Evolutionary conservation across 2,888 invertebrate genomes (phyloP).

Genomic region (Drosophila peninsularis): DNA sequence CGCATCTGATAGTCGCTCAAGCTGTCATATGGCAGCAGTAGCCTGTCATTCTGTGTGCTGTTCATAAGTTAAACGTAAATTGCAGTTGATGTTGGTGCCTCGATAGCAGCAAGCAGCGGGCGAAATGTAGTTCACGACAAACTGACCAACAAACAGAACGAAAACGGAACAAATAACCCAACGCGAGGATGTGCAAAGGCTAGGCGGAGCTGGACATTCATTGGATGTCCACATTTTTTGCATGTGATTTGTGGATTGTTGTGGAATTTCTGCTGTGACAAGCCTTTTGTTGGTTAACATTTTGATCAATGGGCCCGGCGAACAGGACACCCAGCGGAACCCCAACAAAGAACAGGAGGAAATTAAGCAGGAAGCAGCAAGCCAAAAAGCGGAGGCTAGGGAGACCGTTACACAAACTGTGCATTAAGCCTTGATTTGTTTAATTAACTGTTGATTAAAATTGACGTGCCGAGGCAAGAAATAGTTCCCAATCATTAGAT

Average conservation of each 20-base stretch:
- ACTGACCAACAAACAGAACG: slow-evolving; percentile 8
- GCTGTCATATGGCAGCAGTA: background rate
- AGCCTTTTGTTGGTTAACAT: slow-evolving; percentile 52
- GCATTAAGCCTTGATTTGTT: slow-evolving; percentile 25
- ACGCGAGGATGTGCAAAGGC: background rate
- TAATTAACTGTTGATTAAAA: slow-evolving; percentile 31
- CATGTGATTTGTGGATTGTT: slow-evolving; percentile 62
- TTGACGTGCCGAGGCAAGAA: background rate
- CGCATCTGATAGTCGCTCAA: slow-evolving; percentile 24
- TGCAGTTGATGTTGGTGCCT: slow-evolving; percentile 54
- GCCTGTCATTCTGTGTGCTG: slow-evolving; percentile 24
- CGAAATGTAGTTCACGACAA: slow-evolving; percentile 6
- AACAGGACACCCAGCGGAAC: slow-evolving; percentile 24
- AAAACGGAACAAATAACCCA: slow-evolving; percentile 32
- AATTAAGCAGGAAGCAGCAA: slow-evolving; percentile 17
- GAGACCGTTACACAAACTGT: slow-evolving; percentile 13
- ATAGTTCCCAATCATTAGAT: background rate
- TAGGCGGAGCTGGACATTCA: slow-evolving; percentile 44
- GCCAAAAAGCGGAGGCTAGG: background rate
- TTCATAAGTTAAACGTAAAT: slow-evolving; percentile 70
- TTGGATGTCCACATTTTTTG: slow-evolving; percentile 64
- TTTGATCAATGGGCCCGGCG: slow-evolving; percentile 48
- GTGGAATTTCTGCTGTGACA: slow-evolving; percentile 55
- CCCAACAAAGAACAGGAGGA: slow-evolving; percentile 23
- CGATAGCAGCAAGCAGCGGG: slow-evolving; percentile 30